Evolutionary conservation across 2,888 invertebrate genomes (phyloP), one percentile per base, ranked within the genome.

Genomic region (Caenorhabditis macrosperma): DNA sequence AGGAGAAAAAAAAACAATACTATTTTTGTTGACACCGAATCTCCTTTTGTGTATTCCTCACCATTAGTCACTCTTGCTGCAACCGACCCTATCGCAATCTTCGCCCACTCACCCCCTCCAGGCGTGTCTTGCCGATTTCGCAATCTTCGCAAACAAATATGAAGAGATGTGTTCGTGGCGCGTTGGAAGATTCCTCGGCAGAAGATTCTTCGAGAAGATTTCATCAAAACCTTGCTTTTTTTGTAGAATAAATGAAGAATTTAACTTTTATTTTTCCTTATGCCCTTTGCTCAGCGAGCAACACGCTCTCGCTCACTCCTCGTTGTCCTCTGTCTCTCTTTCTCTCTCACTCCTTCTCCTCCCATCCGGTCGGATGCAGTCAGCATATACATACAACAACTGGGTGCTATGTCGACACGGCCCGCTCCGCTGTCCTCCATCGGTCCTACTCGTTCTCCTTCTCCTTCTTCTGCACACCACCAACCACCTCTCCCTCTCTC

Each of bases 141-240:
- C 68, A 69, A 69, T 59, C 33, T 41, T 28, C 10, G 41, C 50
- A 59, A 69, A 69, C 68, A 69, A 69, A 69, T 52, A 69, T 41
- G 38, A 38, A 3, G 12, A 5, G 15, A 38, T 15, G 38, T 20
- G 44, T 44, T 17, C 44, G n/a, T 44, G 12, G 9, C 38, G 7
- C 38, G 15, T n/a, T n/a, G n/a, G n/a, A n/a, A n/a, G n/a, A n/a
- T n/a, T n/a, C n/a, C 38, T 15, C 38, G 12, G 38, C n/a, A 44
- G 17, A n/a, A n/a, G n/a, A n/a, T n/a, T n/a, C n/a, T n/a, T n/a
- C n/a, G n/a, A n/a, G n/a, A n/a, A n/a, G n/a, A n/a, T n/a, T n/a
- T n/a, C n/a, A n/a, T n/a, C n/a, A n/a, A n/a, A n/a, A n/a, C n/a
- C n/a, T n/a, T n/a, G n/a, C n/a, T n/a, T n/a, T n/a, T n/a, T n/a